Percentiles rank a stretch among this genome's conserved stretches.
These are phyloP conservation scores for Mus minutoides DNA, from an alignment of 2,797 vertebrate genomes.

Conservation along the genomic window DNA sequence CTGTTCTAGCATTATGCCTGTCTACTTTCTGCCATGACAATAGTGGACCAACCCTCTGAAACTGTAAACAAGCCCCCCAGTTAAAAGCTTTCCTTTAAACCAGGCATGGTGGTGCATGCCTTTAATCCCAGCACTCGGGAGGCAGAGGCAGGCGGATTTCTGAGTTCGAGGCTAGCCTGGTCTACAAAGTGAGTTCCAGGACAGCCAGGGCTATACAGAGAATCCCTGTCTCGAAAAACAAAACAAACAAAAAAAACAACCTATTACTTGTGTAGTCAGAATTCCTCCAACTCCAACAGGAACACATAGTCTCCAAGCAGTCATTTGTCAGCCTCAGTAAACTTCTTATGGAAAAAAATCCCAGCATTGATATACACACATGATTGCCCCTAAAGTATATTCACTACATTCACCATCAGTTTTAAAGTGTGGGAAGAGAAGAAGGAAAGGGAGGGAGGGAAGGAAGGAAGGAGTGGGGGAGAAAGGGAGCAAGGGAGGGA, in stretches of 20 bases:
- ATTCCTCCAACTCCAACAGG: slow-evolving; percentile 7
- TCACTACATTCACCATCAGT: not conserved
- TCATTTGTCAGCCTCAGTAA: slow-evolving; percentile 34
- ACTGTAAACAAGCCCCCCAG: not conserved
- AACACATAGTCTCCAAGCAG: slow-evolving; percentile 42
- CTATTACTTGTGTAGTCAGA: slow-evolving; percentile 7
- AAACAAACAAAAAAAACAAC: not conserved
- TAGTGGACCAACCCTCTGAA: not conserved
- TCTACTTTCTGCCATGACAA: not conserved
- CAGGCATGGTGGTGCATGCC: too few species aligned
- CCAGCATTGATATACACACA: not conserved
- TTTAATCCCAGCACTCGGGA: too few species aligned
- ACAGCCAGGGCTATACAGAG: too few species aligned
- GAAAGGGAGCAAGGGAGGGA: not conserved
- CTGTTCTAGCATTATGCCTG: too few species aligned
- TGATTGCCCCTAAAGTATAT: not conserved
- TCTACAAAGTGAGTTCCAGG: too few species aligned
- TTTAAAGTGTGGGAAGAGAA: not conserved
- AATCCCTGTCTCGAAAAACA: too few species aligned
- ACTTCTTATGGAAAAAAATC: not conserved
- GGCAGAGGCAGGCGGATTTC: too few species aligned
- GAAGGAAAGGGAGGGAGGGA: not conserved
- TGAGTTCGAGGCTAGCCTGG: too few species aligned
- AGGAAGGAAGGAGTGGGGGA: not conserved
- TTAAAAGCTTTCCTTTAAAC: not conserved